Percentiles rank a stretch among this genome's conserved stretches.
Conservation (phyloP, 2,797 vertebrate genomes). For the Somateria mollissima region DNA sequence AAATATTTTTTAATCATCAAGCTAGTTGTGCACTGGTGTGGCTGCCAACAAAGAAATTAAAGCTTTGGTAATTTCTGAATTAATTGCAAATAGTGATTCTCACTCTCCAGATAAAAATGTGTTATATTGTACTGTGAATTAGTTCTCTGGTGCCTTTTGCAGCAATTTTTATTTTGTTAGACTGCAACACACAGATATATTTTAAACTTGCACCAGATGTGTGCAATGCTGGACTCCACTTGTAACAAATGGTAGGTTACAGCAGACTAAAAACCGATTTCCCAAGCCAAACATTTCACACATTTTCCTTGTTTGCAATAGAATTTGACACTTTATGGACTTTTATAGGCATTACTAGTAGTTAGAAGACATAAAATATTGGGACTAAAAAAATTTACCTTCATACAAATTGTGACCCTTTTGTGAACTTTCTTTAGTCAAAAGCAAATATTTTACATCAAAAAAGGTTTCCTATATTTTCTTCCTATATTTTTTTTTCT, state of each 20-base stretch:
- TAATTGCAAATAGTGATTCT: conserved; percentile 7
- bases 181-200: background rate
- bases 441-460: background rate
- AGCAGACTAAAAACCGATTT: conserved; percentile 46
- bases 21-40: background rate
- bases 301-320: conserved; percentile 7
- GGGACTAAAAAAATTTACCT: conserved; percentile 11
- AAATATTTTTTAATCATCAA: background rate
- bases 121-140: background rate
- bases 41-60: background rate
- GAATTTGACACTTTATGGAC: conserved; percentile 17
- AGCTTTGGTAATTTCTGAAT: conserved; percentile 23
- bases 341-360: background rate
- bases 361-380: background rate
- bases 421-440: background rate
- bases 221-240: background rate
- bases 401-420: background rate
- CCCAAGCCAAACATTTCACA: conserved; percentile 29
- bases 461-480: background rate
- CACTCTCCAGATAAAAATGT: background rate
- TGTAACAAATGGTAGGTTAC: conserved; percentile 24
- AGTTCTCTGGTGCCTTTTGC: background rate
- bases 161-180: conserved; percentile 9
- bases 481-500: background rate
- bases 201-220: background rate